Base-by-base conservation (phyloP, 2,113 vertebrate species). In the Hypanus sabinus region DNA sequence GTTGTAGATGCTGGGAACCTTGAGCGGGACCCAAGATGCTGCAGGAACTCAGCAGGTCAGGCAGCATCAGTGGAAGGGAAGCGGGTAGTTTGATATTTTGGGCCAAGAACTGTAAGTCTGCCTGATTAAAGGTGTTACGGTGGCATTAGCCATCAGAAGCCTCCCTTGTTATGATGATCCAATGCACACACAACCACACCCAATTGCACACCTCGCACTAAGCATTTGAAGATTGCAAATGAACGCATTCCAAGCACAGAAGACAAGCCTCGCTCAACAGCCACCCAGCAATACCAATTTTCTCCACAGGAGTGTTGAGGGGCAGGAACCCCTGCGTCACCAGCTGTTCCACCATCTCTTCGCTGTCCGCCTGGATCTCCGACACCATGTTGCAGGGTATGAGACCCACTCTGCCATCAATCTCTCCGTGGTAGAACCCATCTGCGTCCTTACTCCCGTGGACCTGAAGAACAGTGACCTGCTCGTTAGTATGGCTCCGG, bases 361-460 rank as follows among this genome's bases (percentile, higher is more conserved):
- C 97, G 6, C 99, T 98, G 22, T 99, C 98, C 0, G 98, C 98
- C 94, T 99, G 98, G 94, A 99, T 98, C 95, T 99, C 99, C 0
- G 98, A 99, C 85, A 99, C 98, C 99, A 99, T 99, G 94, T 99
- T 99, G 91, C 99, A 99, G 0, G 99, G 99, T 77, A 99, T 98
- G 95, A 99, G 98, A 94, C 99, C 99, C 6, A 96, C 95, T 71
- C 98, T 96, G 0, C 98, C 96, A 11, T 98, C 97, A 91, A 98
- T 98, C 95, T 99, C 97, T 6, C 98, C 98, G 6, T 98, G 97
- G 95, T 99, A 99, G 96, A 99, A 99, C 1, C 98, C 99, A 16
- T 99, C 99, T 0, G 96, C 98, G 24, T 99, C 99, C 95, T 99
- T 99, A 80, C 98, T 97, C 0, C 99, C 99, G 22, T 98, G 98